Base-by-base conservation (phyloP, 2,888 invertebrate species). In the Mechanitis mazaeus region DNA sequence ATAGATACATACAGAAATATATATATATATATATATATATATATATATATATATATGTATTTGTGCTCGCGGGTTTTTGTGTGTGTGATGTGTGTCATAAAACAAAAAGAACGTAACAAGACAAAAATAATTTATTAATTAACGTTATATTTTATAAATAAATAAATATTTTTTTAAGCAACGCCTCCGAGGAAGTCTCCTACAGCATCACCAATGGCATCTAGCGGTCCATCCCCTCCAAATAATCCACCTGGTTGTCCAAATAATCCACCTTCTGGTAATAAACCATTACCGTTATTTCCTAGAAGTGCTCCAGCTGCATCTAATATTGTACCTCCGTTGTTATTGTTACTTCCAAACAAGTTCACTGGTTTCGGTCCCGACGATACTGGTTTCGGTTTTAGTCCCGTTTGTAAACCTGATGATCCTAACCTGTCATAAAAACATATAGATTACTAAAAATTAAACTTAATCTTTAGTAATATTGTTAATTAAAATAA, bases 391-490 rank as follows among this genome's bases (percentile, higher is more conserved):
- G 88, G 89, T 66, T 87, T 85, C 2, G 90, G 90, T 68, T 88
- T 89, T 54, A 87, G 72, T 2, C 89, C 89, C n/a, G 87, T 84
- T 72, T 87, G 82, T 11, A 91, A 68, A 3, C 91, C 91, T 33
- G 84, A 81, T 46, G 83, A 66, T 42, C 91, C 91, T 54, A 91
- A 71, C 20, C 91, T 91, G 69, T 9, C 9, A 3, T 50, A 28
- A 28, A 3, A 83, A 50, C n/a, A 58, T 58, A 63, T 12, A 54
- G 3, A 3, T 35, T 20, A 33, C n/a, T 31, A 9, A 11, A 31
- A 50, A 31, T 11, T 47, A 47, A 6, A 47, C 2, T 20, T n/a
- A 4, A 20, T 4, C 28, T 47, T 11, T n/a, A 20, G 2, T 28
- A 47, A 20, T 20, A 20, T 2, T 47, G 1, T 6, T n/a, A 47